Evolutionary conservation across 2,797 vertebrate species (phyloP), one percentile per base, ranked within the genome.

Genomic region (Margarornis squamiger): DNA sequence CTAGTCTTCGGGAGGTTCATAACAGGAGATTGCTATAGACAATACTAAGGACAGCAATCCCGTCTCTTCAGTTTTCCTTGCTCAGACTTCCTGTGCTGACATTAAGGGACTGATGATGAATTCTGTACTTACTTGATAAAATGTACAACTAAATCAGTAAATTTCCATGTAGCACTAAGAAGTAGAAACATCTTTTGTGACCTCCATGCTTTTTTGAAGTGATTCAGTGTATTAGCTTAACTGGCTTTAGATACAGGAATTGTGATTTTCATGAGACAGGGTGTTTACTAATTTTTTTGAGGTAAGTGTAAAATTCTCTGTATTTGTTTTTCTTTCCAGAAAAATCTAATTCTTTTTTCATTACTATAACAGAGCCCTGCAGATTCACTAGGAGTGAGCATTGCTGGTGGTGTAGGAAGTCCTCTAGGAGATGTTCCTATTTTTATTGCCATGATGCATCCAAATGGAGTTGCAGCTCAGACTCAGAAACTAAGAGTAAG

Each of bases 401-500:
- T 99, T 96, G 99, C 99, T 22, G 99, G 99, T 49, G 99, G 99
- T 41, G 97, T 99, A 81, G 99, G 99, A 90, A 99, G 99, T 96
- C 99, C 99, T 4, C 98, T 99, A 58, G 99, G 99, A 7, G 99
- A 99, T 65, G 99, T 99, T 65, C 99, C 99, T 48, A 99, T 99
- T 94, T 99, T 99, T 88, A 99, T 99, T 79, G 99, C 99, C 85
- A 99, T 99, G 99, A 99, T 99, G 99, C 99, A 99, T 88, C 99
- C 99, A 0, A 98, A 98, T 20, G 99, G 99, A 86, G 98, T 99
- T 83, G 99, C 99, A 11, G 99, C 99, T 87, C 99, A 99, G 97
- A 99, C 99, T 30, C 99, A 99, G 82, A 98, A 99, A 93, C 98
- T 99, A 73, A 98, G 98, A 97, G 99, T 99, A 97, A 71, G 98